Base-by-base conservation (phyloP, 1,140 invertebrate species). In the Drosophila kepulauana region DNA sequence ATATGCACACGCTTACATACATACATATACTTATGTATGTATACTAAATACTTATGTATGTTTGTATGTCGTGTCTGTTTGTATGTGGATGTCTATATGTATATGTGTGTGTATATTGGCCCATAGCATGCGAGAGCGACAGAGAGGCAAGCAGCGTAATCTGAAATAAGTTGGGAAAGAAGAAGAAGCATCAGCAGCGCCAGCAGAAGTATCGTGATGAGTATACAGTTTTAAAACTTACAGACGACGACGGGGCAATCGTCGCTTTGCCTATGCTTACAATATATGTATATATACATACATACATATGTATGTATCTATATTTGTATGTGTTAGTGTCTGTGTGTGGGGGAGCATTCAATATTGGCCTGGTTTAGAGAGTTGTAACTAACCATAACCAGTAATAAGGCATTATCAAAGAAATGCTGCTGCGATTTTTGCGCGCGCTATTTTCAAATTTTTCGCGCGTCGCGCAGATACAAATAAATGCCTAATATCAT, bases 131-230 rank as follows among this genome's bases (percentile, higher is more conserved):
- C 63, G 64, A 70, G 84, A 66, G 84, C 63, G 85, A 88, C 57
- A 80, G 84, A 84, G 84, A 87, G 65, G 78, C 56, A 82, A 54
- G 41, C 41, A 69, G 49, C 74, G 85, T 89, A 88, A 88, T 88
- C 84, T 88, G 84, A 88, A 88, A 88, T 88, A 88, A 88, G 84
- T 88, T 88, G 85, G 70, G 69, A 81, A 78, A 81, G 79, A 87
- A 81, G 79, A 86, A 88, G 84, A 88, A 88, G 80, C 86, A 87
- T 78, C 80, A 84, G 75, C 80, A 84, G 82, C 79, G 76, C 76
- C 72, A 78, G 73, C 76, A 88, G 79, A 88, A 88, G 84, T 84
- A 84, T 84, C 81, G 80, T 84, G 81, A 84, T 84, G 81, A 82
- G 80, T 86, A 86, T 87, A 89, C 81, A 88, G 84, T 89, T 88